Conservation (phyloP, 2,113 vertebrate genomes). For the Cryptotis parvus region DNA sequence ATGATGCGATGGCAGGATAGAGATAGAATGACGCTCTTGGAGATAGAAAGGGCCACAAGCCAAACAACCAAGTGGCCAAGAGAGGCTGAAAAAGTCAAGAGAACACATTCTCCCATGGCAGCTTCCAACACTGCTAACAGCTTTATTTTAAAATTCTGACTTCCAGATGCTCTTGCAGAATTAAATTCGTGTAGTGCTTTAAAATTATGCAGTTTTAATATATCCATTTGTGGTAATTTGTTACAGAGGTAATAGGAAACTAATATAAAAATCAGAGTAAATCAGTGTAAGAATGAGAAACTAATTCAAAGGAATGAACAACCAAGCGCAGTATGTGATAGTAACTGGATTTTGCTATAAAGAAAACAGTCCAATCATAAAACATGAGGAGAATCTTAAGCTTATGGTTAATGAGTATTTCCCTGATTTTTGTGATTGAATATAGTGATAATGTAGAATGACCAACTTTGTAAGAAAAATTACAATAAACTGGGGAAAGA, state of each 20-base stretch:
- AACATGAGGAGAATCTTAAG: not conserved
- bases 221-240: not conserved
- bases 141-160: not conserved
- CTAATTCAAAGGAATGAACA: not conserved
- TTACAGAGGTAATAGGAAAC: not conserved
- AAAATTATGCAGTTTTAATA: not conserved
- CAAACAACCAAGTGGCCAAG: not conserved
- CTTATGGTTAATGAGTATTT: not conserved
- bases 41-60: not conserved
- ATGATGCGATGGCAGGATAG: not conserved
- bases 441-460: not conserved
- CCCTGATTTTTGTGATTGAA: not conserved
- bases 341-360: not conserved
- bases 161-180: not conserved
- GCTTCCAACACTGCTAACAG: not conserved
- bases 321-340: not conserved
- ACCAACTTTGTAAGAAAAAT: not conserved
- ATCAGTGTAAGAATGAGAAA: not conserved
- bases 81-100: not conserved
- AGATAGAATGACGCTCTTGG: not conserved
- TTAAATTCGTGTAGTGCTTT: not conserved
- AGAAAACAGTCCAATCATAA: not conserved
- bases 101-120: not conserved
- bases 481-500: not conserved
- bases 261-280: not conserved